These are phyloP conservation scores for Vidua chalybeata DNA, from an alignment of 2,113 vertebrate genomes.

Conservation along the genomic window DNA sequence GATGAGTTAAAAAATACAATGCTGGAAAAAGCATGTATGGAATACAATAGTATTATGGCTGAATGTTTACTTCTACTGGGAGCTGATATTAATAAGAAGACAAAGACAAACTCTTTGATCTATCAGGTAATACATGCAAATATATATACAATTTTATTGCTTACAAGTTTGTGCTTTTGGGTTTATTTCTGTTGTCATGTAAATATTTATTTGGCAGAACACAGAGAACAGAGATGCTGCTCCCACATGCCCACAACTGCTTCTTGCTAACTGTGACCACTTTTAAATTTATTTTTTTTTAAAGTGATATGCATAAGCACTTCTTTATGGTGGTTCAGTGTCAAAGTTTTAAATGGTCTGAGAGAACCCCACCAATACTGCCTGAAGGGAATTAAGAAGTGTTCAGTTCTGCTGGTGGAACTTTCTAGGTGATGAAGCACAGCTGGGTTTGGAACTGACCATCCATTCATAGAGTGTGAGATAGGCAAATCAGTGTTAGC, in stretches of 20 bases:
- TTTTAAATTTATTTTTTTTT: background rate
- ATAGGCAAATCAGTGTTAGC: background rate
- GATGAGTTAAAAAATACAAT: constrained; percentile 82
- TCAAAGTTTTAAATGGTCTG: background rate
- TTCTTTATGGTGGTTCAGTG: background rate
- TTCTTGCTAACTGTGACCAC: background rate
- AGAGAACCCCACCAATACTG: background rate
- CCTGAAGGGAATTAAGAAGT: background rate
- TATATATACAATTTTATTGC: background rate
- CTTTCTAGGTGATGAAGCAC: background rate
- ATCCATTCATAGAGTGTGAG: background rate
- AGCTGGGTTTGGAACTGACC: background rate
- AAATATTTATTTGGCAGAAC: background rate
- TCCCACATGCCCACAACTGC: background rate
- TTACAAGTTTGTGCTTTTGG: background rate
- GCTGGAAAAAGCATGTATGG: constrained; percentile 87
- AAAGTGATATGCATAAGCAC: background rate
- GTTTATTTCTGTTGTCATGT: background rate
- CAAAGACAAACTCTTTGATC: constrained; percentile 85
- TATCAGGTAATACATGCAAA: constrained; percentile 80
- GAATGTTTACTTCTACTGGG: constrained; percentile 90
- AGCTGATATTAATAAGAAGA: constrained; percentile 86
- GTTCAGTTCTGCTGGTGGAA: background rate
- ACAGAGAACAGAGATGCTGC: background rate
- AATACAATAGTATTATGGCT: constrained; percentile 80